phyloP scores from a whole-genome alignment of 2,797 vertebrate species.

The Callimico goeldii region DNA sequence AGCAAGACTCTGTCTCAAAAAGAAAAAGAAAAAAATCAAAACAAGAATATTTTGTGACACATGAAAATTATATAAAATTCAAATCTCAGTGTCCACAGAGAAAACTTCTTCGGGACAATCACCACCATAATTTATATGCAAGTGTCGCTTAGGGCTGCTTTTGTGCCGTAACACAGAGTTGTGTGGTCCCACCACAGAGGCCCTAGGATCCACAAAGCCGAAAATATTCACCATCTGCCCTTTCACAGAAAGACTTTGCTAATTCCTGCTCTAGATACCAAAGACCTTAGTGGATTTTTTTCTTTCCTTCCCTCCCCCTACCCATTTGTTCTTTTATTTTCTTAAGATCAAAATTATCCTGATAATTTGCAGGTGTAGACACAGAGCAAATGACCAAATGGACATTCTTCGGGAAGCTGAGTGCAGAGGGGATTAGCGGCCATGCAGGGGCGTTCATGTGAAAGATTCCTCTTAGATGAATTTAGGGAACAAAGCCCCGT shows the following conservation, averaged over 20 bases:
- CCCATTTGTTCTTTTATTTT: neutral
- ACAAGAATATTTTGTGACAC: neutral
- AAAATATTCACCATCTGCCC: neutral
- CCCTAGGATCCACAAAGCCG: neutral
- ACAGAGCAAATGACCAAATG: neutral
- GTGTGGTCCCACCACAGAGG: neutral
- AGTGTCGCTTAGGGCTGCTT: neutral
- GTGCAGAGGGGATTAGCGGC: neutral
- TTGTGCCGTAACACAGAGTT: fast-evolving
- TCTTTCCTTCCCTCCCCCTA: fast-evolving
- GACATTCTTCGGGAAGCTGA: neutral
- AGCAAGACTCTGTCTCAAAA: too few species aligned
- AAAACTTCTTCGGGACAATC: fast-evolving
- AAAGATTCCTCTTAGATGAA: constrained; percentile 69
- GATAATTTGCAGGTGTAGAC: constrained; percentile 10
- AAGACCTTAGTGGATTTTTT: neutral
- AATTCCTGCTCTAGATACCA: neutral
- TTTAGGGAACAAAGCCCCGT: constrained; percentile 66
- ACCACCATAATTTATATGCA: neutral
- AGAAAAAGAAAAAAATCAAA: neutral
- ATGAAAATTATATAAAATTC: neutral
- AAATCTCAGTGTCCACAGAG: neutral
- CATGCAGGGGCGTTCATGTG: constrained; percentile 39
- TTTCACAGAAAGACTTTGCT: neutral
- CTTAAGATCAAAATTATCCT: neutral